These are phyloP conservation scores for Megaustenia siamemsis DNA, from an alignment of 2,888 invertebrate genomes.

Conservation along the genomic window DNA sequence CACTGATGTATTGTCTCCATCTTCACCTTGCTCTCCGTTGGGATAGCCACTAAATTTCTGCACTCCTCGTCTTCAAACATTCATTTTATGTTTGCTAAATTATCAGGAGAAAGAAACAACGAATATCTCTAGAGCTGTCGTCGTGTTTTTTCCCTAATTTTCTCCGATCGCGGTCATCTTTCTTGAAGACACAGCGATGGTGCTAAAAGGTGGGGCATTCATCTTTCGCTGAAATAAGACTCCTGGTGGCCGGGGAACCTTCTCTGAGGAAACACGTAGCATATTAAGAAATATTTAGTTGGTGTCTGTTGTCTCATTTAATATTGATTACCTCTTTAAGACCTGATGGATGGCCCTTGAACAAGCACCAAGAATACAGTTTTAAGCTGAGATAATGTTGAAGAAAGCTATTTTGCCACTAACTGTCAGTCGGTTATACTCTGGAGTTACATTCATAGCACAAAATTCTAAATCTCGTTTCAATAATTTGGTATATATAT, in stretches of 20 bases:
- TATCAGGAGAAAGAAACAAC: constrained; percentile 27
- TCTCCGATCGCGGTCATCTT: background rate
- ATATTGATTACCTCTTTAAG: too few species aligned
- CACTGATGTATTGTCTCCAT: background rate
- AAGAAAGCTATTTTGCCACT: too few species aligned
- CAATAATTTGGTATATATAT: too few species aligned
- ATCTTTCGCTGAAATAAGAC: constrained; percentile 18
- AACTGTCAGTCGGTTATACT: too few species aligned
- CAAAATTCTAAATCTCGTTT: too few species aligned
- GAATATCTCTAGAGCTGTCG: constrained; percentile 1
- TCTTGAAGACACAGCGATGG: background rate
- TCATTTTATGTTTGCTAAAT: constrained; percentile 17
- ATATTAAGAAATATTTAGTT: too few species aligned
- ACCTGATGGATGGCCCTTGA: too few species aligned
- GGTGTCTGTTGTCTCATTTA: too few species aligned
- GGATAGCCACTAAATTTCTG: constrained; percentile 18
- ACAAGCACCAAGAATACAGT: too few species aligned
- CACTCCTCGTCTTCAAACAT: background rate
- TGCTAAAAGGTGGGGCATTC: background rate
- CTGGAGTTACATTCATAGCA: too few species aligned
- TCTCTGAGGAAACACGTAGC: background rate
- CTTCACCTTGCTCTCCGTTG: background rate
- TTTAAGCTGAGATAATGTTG: too few species aligned
- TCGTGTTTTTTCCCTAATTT: background rate
- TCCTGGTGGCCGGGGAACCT: background rate